Percentiles rank a stretch among this genome's conserved stretches.
These are phyloP conservation scores for Tympanuchus pallidicinctus DNA, from an alignment of 2,113 vertebrate species.

Conservation along the genomic window DNA sequence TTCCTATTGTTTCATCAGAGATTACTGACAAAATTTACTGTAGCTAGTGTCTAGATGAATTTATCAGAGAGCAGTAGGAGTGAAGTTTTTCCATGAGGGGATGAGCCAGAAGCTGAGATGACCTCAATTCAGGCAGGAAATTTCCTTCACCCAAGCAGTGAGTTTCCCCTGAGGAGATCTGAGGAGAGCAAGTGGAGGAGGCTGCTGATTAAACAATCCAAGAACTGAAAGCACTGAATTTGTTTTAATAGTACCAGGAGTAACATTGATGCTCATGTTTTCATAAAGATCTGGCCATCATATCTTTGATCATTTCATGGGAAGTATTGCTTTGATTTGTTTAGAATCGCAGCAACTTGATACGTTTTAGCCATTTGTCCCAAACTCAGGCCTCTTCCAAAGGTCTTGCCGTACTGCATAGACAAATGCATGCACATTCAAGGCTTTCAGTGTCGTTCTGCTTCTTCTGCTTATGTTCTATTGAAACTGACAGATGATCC, in stretches of 20 bases:
- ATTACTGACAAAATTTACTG: background rate
- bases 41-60: background rate
- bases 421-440: fast-evolving
- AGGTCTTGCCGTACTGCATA: background rate
- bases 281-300: background rate
- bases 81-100: background rate
- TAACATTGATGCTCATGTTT: background rate
- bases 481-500: background rate
- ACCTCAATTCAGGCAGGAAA: background rate
- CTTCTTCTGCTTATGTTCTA: background rate
- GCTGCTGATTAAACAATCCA: background rate
- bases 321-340: background rate
- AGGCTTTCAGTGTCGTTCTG: background rate
- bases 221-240: background rate
- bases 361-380: background rate
- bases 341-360: background rate
- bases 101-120: background rate
- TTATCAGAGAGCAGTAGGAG: background rate
- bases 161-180: background rate
- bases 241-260: background rate
- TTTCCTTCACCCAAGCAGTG: fast-evolving
- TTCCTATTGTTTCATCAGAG: background rate
- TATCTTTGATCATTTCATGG: background rate
- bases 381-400: background rate
- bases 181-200: background rate